Conservation (phyloP, 2,797 vertebrate genomes). For the Poecile montanus region DNA sequence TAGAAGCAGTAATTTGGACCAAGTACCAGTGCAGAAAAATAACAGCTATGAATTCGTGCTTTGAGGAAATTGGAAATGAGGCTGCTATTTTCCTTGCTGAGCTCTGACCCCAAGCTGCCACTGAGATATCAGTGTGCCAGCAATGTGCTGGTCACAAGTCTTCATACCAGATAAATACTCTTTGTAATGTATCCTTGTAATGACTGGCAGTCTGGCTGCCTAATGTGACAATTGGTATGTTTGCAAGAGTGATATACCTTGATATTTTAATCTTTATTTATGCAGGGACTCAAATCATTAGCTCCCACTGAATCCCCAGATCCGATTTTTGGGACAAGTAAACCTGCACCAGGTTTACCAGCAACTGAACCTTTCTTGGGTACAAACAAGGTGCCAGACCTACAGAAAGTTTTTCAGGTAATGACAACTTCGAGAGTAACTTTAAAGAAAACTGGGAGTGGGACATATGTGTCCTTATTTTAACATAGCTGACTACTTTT, state of each 20-base stretch:
- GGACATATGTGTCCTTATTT: neutral
- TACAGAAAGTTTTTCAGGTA: slow-evolving; percentile 96
- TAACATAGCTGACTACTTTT: neutral
- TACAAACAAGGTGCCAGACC: slow-evolving; percentile 87
- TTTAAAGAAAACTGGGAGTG: neutral
- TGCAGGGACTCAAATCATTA: slow-evolving; percentile 86
- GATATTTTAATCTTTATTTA: slow-evolving; percentile 58
- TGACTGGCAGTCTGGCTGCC: neutral
- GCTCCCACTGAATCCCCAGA: slow-evolving; percentile 80
- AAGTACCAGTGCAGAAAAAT: neutral
- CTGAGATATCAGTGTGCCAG: neutral
- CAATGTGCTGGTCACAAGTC: neutral
- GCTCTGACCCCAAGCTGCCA: neutral
- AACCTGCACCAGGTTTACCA: slow-evolving; percentile 78
- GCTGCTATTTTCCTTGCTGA: neutral
- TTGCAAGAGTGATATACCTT: slow-evolving; percentile 20
- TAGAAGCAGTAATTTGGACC: neutral
- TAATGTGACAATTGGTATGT: neutral
- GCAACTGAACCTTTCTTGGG: slow-evolving; percentile 76
- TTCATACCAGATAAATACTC: neutral
- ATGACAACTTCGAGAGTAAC: slow-evolving; percentile 19
- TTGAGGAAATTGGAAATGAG: neutral
- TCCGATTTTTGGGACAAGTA: slow-evolving; percentile 87
- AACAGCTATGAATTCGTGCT: neutral
- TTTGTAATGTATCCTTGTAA: neutral